These are phyloP conservation scores for Ophioderma brevispina DNA, from an alignment of 35 echinoderm and acorn worm species.

Conservation along the genomic window DNA sequence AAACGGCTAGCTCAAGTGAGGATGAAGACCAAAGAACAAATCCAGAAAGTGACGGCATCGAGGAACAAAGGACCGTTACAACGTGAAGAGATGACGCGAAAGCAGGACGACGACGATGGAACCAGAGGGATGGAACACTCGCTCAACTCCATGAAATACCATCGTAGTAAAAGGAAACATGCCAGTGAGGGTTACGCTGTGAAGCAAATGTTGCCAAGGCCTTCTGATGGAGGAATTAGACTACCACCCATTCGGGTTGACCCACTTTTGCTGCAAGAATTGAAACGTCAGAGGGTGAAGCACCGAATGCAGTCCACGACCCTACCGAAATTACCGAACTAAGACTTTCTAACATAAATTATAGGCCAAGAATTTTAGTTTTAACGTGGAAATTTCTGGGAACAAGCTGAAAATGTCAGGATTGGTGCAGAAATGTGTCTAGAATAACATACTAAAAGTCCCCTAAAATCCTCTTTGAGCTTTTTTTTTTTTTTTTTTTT, in stretches of 20 bases:
- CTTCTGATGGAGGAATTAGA: background rate
- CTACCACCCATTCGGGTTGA: constrained; percentile 71
- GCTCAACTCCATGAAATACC: background rate
- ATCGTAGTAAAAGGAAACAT: background rate
- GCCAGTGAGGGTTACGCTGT: background rate
- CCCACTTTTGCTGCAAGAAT: constrained; percentile 45
- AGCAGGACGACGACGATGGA: background rate
- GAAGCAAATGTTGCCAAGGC: background rate
- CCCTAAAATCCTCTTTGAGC: no score
- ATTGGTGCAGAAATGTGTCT: no score
- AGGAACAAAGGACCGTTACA: background rate
- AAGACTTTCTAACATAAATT: no score
- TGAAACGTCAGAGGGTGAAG: constrained; percentile 66
- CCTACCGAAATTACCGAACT: constrained; percentile 70
- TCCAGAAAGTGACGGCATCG: constrained; percentile 1
- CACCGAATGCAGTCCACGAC: constrained; percentile 44
- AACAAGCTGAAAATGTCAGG: no score
- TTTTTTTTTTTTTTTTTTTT: no score
- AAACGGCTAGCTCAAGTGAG: constrained; percentile 50
- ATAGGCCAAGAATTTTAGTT: no score
- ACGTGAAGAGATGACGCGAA: background rate
- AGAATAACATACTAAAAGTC: no score
- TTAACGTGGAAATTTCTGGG: no score
- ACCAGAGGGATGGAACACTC: background rate
- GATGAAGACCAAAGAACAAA: constrained; percentile 44